Evolutionary conservation across 2,888 invertebrate species (phyloP), one percentile per base, ranked within the genome.

Genomic region (Yponomeuta evonymella): DNA sequence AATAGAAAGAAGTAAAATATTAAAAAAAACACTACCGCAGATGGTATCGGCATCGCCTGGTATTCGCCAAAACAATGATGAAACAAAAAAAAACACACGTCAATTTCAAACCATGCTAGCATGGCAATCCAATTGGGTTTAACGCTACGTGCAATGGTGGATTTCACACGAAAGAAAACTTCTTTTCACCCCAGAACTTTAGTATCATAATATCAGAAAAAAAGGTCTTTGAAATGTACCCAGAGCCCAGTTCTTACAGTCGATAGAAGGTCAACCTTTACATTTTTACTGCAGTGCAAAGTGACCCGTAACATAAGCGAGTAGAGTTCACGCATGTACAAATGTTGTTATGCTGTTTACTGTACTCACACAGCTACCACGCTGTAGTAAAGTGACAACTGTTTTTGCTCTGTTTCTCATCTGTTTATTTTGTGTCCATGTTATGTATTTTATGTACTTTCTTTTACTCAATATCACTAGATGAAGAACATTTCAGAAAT

Each of bases 1-100:
- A 72, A 72, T 72, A 72, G 72, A 67, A 72, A 72, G 76, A 1
- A 63, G 15, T 15, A 75, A 79, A 79, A 78, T 82, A 87, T 86
- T 75, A 77, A 86, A 85, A 91, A 86, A 90, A 87, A 88, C 88
- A 91, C 93, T 94, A 95, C 95, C 95, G 94, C 94, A 84, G 93
- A 94, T 89, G 94, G 93, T 85, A 94, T 93, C 92, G 94, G 94
- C 94, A 94, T 94, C 93, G 93, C 94, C 94, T 94, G 94, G 91
- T 76, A 83, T 79, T 86, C 90, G 90, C 88, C 89, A 84, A 81
- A 85, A 89, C 86, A 88, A 87, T 78, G 86, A 89, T 89, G 89
- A 78, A 91, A 92, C 87, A 90, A 83, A 89, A 88, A 33, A 85
- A 83, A 84, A 84, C 81, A 80, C 79, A 78, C 73, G 73, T 79